phyloP scores from a whole-genome alignment of 2,797 vertebrate species.

The Phrynocephalus guinanensis region DNA sequence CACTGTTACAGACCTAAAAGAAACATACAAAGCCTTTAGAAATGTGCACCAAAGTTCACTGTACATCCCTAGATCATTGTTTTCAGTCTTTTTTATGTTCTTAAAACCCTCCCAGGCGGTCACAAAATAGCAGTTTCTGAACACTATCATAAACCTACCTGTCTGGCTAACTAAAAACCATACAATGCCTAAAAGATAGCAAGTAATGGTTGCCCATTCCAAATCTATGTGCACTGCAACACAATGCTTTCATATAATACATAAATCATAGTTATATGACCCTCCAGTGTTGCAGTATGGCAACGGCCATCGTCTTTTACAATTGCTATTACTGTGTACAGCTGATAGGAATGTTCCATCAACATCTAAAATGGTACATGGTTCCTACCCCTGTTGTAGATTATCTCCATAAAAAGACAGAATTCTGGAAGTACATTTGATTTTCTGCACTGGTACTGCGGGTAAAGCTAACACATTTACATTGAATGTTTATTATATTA shows the following conservation, averaged over 20 bases:
- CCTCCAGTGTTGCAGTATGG: too few species aligned
- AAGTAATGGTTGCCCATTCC: not conserved
- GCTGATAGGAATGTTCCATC: too few species aligned
- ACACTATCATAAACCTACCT: not conserved
- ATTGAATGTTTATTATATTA: not conserved
- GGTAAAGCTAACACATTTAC: not conserved
- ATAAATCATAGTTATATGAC: too few species aligned
- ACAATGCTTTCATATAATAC: not conserved
- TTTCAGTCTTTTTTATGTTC: not conserved
- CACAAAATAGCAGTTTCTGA: not conserved
- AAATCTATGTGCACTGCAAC: not conserved
- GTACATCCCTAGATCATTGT: not conserved
- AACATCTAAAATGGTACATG: too few species aligned
- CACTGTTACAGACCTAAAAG: slow-evolving; percentile 93
- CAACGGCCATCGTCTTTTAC: too few species aligned
- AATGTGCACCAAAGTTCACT: not conserved
- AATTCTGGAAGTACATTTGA: not conserved
- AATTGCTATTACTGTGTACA: too few species aligned
- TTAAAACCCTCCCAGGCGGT: not conserved
- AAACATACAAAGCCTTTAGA: slow-evolving; percentile 49
- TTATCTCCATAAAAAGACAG: not conserved
- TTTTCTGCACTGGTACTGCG: not conserved
- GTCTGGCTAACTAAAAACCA: not conserved
- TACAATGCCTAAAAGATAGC: not conserved
- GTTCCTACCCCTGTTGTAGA: not conserved